A percentile compares a stretch with the other conserved stretches of the same genome.
Conservation (phyloP, 2,113 vertebrate species). For the Rallus limicola region DNA sequence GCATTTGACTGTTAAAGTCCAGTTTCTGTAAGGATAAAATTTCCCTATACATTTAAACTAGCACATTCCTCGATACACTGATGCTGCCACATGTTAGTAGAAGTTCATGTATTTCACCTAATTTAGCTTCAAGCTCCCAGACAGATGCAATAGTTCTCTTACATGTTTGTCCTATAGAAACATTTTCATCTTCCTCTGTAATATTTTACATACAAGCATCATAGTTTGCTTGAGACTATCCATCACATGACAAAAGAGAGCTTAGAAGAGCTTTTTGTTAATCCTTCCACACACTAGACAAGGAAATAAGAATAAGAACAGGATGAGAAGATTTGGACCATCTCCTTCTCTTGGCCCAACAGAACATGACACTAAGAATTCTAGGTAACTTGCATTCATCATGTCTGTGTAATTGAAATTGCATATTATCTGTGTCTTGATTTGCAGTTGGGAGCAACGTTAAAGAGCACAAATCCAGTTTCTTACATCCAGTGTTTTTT, state of each 20-base stretch:
- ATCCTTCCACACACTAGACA: not conserved
- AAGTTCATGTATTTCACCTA: not conserved
- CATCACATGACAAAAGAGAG: not conserved
- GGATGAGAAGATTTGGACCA: not conserved
- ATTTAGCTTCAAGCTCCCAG: not conserved
- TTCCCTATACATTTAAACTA: not conserved
- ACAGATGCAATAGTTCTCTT: not conserved
- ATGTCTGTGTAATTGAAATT: not conserved
- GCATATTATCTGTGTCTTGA: not conserved
- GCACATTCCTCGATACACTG: not conserved
- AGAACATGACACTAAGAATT: not conserved
- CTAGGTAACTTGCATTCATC: not conserved
- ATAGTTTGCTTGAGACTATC: not conserved
- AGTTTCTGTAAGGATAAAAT: slow-evolving; percentile 1
- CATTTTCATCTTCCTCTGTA: not conserved
- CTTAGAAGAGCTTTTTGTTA: not conserved
- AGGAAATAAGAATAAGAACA: not conserved
- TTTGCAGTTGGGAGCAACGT: not conserved
- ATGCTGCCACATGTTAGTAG: not conserved
- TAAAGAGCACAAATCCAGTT: not conserved
- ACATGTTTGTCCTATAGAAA: not conserved
- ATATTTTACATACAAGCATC: not conserved
- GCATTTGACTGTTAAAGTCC: not conserved
- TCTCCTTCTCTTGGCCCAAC: not conserved
- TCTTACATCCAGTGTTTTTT: not conserved